phyloP scores from a whole-genome alignment of 1,140 invertebrate genomes.

The Pseudobourletiella spinata region DNA sequence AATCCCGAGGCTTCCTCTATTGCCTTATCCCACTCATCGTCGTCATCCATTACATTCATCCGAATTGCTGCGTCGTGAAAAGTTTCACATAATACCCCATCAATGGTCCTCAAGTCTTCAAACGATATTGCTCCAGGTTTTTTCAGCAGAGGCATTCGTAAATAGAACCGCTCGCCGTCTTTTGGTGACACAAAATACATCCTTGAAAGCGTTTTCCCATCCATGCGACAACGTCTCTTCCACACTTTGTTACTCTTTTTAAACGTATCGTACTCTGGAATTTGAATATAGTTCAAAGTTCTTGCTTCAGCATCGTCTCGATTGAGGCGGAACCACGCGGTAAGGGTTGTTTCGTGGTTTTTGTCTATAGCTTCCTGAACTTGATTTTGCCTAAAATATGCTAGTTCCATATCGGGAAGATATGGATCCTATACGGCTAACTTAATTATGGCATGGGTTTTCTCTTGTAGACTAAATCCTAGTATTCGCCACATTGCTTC shows the following conservation, averaged over 20 bases:
- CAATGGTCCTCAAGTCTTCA: constrained; percentile 39
- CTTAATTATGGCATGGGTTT: constrained; percentile 37
- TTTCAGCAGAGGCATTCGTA: constrained; percentile 4
- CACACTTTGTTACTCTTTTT: constrained; percentile 18
- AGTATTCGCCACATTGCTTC: constrained; percentile 38
- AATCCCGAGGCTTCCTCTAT: constrained; percentile 29
- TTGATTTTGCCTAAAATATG: constrained; percentile 24
- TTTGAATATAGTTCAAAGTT: constrained; percentile 21
- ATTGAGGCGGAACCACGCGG: constrained; percentile 28
- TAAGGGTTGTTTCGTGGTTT: constrained; percentile 26
- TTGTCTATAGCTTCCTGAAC: constrained; percentile 11
- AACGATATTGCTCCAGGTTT: constrained; percentile 41
- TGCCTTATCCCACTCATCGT: constrained; percentile 36
- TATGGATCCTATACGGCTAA: constrained; percentile 46
- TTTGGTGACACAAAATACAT: constrained; percentile 37
- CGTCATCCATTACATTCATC: constrained; percentile 38
- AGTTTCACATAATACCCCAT: constrained; percentile 36
- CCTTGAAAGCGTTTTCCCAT: constrained; percentile 27
- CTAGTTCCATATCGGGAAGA: constrained; percentile 43
- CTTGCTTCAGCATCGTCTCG: neutral
- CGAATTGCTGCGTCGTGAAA: constrained; percentile 38
- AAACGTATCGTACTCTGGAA: constrained; percentile 26
- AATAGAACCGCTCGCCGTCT: neutral
- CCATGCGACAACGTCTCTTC: constrained; percentile 20
- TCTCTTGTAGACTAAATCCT: constrained; percentile 26